Conservation (phyloP, 2,797 vertebrate genomes). For the Melanogrammus aeglefinus region DNA sequence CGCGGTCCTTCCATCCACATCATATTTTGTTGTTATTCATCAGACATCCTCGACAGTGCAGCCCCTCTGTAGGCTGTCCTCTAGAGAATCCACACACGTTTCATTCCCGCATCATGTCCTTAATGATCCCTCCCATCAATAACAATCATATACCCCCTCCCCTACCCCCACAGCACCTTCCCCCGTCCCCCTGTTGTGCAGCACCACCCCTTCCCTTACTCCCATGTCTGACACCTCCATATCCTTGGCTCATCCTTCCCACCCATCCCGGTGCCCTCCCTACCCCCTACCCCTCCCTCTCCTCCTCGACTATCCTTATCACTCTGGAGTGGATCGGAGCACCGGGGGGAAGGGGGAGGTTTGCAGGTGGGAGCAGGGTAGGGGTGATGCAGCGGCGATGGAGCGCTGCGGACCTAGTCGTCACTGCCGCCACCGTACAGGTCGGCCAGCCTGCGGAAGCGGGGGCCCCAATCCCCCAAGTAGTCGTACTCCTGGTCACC, state of each 20-base stretch:
- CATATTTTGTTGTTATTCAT: conserved; percentile 11
- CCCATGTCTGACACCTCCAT: not conserved
- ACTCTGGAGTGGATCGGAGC: not conserved
- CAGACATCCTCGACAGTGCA: conserved; percentile 66
- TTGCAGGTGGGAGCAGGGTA: conserved; percentile 4
- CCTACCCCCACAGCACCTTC: not conserved
- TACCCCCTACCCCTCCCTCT: not conserved
- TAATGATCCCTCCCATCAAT: conserved; percentile 17
- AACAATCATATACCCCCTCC: not conserved
- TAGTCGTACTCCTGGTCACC: conserved; percentile 98
- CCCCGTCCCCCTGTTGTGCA: not conserved
- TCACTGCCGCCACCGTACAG: conserved; percentile 94
- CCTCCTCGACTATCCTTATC: not conserved
- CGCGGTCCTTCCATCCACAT: not conserved
- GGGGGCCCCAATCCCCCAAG: conserved; percentile 96
- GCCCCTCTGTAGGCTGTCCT: conserved; percentile 85
- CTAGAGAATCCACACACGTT: conserved; percentile 71
- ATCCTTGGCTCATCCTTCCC: conserved; percentile 2
- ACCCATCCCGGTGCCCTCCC: conserved; percentile 8
- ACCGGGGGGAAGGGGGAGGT: not conserved
- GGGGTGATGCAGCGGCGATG: not conserved
- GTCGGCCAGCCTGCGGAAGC: conserved; percentile 96
- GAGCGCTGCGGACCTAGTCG: conserved; percentile 68
- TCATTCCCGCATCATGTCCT: conserved; percentile 28
- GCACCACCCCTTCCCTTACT: not conserved